These are phyloP conservation scores for Crotalus helleri DNA, from an alignment of 2,113 vertebrate genomes.

Conservation along the genomic window DNA sequence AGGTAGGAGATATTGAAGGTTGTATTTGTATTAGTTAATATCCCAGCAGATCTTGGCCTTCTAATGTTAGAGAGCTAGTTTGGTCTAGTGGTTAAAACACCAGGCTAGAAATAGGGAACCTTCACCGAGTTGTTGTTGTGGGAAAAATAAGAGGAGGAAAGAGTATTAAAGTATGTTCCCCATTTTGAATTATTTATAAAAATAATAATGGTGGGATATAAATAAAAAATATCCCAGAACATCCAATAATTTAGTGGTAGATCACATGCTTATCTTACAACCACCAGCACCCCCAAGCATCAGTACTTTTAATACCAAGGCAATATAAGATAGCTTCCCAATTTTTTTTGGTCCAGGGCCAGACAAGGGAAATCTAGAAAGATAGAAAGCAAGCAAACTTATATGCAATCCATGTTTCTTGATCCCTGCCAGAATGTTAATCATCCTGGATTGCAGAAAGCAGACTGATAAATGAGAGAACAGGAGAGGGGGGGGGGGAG, in stretches of 20 bases:
- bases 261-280: not conserved
- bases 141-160: not conserved
- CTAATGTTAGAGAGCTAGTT: not conserved
- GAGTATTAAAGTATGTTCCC: not conserved
- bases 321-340: not conserved
- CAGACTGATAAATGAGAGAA: not conserved
- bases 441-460: not conserved
- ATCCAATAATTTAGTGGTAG: not conserved
- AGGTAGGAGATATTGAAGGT: not conserved
- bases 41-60: not conserved
- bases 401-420: not conserved
- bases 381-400: not conserved
- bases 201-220: not conserved
- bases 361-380: not conserved
- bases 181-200: too few species aligned
- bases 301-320: not conserved
- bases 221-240: not conserved
- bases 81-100: not conserved
- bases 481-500: not conserved
- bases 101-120: not conserved
- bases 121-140: not conserved
- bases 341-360: not conserved
- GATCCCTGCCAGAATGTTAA: not conserved
- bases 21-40: not conserved
- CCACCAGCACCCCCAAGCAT: not conserved